Conservation (phyloP, 2,888 invertebrate genomes). For the Cinara cedri region DNA sequence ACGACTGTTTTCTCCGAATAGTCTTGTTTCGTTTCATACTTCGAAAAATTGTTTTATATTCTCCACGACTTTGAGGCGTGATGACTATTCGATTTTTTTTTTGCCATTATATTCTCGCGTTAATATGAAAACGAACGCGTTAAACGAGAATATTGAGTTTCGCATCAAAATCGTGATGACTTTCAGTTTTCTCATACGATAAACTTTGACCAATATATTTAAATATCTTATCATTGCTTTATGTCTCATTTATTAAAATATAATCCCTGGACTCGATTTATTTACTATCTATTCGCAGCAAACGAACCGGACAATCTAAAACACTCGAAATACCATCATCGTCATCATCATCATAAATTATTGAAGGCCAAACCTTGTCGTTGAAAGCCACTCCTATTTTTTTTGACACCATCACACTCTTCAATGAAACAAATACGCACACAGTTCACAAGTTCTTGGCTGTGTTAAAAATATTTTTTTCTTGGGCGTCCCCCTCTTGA, state of each 20-base stretch:
- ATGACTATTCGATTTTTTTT: slow-evolving; percentile 27
- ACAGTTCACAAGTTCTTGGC: no score
- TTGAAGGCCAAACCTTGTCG: no score
- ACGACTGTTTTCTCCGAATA: background rate
- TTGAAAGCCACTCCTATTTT: no score
- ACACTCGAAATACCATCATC: no score
- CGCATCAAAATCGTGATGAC: background rate
- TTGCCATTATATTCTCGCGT: background rate
- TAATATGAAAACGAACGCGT: background rate
- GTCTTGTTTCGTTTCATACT: background rate
- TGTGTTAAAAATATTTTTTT: no score
- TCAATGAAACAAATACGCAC: no score
- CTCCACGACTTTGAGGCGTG: background rate
- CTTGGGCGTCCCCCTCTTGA: no score
- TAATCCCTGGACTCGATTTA: background rate
- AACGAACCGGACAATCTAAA: background rate
- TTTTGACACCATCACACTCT: no score
- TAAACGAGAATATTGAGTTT: background rate
- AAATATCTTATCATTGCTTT: background rate
- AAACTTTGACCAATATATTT: background rate
- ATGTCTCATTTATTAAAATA: no score
- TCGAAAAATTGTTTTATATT: background rate
- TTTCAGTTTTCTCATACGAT: background rate
- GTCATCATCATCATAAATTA: no score
- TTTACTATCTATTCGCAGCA: background rate